phyloP scores from a whole-genome alignment of 1,140 invertebrate genomes.

The Drosophila orena region DNA sequence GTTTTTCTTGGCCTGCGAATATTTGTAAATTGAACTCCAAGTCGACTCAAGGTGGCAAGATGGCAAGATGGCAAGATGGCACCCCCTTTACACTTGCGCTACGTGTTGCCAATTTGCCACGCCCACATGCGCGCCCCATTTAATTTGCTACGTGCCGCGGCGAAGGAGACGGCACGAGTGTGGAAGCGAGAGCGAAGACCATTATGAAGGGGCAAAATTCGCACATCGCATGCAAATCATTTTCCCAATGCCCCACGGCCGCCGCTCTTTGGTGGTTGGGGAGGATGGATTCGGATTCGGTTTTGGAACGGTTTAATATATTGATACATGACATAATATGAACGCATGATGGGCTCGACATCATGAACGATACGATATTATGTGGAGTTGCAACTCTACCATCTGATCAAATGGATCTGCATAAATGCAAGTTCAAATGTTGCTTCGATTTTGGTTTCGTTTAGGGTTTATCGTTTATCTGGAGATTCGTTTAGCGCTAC shows the following conservation, averaged over 20 bases:
- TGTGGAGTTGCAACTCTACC: constrained; percentile 85
- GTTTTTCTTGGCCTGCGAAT: constrained; percentile 58
- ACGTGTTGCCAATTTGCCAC: constrained; percentile 74
- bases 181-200: not conserved
- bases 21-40: constrained; percentile 78
- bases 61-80: not conserved
- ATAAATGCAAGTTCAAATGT: constrained; percentile 82
- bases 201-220: constrained; percentile 31
- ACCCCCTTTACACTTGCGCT: constrained; percentile 30
- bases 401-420: constrained; percentile 83
- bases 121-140: constrained; percentile 56
- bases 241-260: constrained; percentile 7
- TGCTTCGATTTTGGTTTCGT: constrained; percentile 59
- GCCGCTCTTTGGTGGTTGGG: not conserved
- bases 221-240: constrained; percentile 65
- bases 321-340: constrained; percentile 74
- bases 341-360: constrained; percentile 77
- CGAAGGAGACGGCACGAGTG: constrained; percentile 19
- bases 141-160: constrained; percentile 70
- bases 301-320: constrained; percentile 35
- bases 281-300: constrained; percentile 25
- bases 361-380: constrained; percentile 82
- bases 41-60: constrained; percentile 22
- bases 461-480: constrained; percentile 56
- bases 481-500: constrained; percentile 56